A percentile compares a stretch with the other conserved stretches of the same genome.
These are phyloP conservation scores for Orchesellides sinensis DNA, from an alignment of 2,888 invertebrate genomes.

Conservation along the genomic window DNA sequence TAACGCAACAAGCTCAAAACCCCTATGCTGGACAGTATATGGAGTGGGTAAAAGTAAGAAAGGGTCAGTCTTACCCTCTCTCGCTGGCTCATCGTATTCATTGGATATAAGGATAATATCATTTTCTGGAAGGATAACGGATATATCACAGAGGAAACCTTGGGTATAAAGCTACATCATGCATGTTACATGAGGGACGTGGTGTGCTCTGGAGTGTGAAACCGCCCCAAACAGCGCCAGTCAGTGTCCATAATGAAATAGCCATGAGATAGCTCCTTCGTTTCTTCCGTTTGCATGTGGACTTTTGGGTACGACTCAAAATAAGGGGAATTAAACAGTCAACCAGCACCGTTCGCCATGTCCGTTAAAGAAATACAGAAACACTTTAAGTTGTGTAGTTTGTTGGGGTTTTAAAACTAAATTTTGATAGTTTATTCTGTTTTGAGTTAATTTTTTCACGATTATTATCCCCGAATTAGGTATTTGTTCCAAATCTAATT, in stretches of 20 bases:
- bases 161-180: too few relatives aligned
- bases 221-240: slow-evolving; percentile 54
- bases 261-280: slow-evolving; percentile 4
- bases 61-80: slow-evolving; percentile 49
- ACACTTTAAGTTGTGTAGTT: too few relatives aligned
- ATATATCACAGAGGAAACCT: slow-evolving; percentile 32
- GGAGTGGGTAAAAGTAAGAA: slow-evolving; percentile 26
- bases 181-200: slow-evolving; percentile 43
- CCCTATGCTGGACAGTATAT: too few relatives aligned
- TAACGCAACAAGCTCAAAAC: too few relatives aligned
- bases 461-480: too few relatives aligned
- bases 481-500: too few relatives aligned
- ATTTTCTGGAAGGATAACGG: slow-evolving; percentile 61
- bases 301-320: slow-evolving; percentile 7
- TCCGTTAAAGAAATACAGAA: too few relatives aligned
- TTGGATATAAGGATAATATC: slow-evolving; percentile 57
- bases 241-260: slow-evolving; percentile 53
- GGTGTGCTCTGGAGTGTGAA: slow-evolving; percentile 55
- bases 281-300: slow-evolving; percentile 35
- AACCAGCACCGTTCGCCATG: slow-evolving; percentile 3
- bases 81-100: slow-evolving; percentile 51
- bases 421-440: too few relatives aligned
- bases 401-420: too few relatives aligned
- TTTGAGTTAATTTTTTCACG: too few relatives aligned
- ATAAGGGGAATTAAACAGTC: slow-evolving; percentile 31